Percentiles rank a stretch among this genome's conserved stretches.
These are phyloP conservation scores for Connochaetes taurinus DNA, from an alignment of 2,113 vertebrate genomes.

Conservation along the genomic window DNA sequence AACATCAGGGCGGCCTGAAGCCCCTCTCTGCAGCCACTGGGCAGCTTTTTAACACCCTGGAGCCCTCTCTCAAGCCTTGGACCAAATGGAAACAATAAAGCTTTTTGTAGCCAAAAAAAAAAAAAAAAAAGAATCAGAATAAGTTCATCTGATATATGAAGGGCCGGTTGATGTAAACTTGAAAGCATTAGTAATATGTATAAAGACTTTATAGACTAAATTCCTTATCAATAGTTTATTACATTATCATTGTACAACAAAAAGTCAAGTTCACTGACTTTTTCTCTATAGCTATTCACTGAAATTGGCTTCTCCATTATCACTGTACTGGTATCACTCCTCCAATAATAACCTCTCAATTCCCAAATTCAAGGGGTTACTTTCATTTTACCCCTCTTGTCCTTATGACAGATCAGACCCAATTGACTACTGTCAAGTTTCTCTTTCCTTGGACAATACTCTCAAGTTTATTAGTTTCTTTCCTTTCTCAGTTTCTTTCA, in stretches of 20 bases:
- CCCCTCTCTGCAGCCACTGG: too few relatives aligned
- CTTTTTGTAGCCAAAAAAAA: too few relatives aligned
- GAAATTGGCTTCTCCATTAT: neutral
- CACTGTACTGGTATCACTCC: neutral
- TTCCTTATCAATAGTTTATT: neutral
- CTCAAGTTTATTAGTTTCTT: neutral
- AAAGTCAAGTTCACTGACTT: neutral
- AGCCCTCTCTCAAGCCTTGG: too few relatives aligned
- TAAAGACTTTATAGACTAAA: neutral
- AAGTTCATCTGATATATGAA: neutral
- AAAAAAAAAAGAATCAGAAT: neutral
- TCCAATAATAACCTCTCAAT: neutral
- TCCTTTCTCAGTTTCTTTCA: neutral
- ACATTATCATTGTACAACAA: neutral
- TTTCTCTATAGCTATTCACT: neutral
- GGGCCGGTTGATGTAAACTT: neutral
- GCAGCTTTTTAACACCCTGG: too few relatives aligned
- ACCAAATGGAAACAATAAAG: too few relatives aligned
- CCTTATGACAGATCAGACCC: neutral
- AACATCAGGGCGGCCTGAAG: too few relatives aligned
- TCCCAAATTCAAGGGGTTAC: neutral
- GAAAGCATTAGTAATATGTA: neutral
- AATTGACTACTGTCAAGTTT: neutral
- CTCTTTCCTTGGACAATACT: neutral
- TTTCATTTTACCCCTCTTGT: neutral